Base-by-base conservation (phyloP, 2,797 vertebrate genomes). In the Diglossa cyanea region DNA sequence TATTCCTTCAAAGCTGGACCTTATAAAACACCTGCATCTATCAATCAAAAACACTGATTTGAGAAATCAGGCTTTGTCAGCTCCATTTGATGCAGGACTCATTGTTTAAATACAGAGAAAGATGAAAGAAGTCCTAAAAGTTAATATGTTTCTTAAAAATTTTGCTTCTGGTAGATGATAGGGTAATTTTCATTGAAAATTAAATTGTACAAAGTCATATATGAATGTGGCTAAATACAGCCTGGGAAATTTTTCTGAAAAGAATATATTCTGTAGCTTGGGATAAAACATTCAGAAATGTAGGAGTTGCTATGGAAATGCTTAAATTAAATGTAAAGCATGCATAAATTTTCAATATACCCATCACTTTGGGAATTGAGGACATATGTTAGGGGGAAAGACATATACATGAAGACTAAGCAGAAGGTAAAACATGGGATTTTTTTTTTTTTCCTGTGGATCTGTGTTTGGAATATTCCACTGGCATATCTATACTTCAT, bases 281-380 rank as follows among this genome's bases (percentile, higher is more conserved):
- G 26, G 30, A 89, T 79, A 81, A 95, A 93, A 75, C 51, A 94
- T 86, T 87, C 73, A 88, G 65, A 81, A 93, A 92, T 88, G 63
- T 92, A 85, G 55, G 78, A 42, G 90, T 97, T 96, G 90, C 90
- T 88, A 95, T 97, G 88, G 92, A 77, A 95, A 96, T 95, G 67
- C 88, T 94, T 94, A 84, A 85, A 87, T 79, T 91, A 93, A 96
- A 96, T 90, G 82, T 96, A 95, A 95, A 95, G 79, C 57, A 45
- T 68, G 77, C 87, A 95, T 95, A 87, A 85, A 92, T 96, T 95
- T 95, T 90, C 88, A 87, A 28, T 74, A 74, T 88, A 93, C n/a
- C 47, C 54, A 70, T 70, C 68, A 83, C 60, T 89, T 92, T 26
- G 62, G 67, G 87, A 93, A 86, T 1, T 42, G 54, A 8, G 40